Percentiles rank a stretch among this genome's conserved stretches.
Conservation (phyloP, 2,888 invertebrate genomes). For the Eristalis intricaria region DNA sequence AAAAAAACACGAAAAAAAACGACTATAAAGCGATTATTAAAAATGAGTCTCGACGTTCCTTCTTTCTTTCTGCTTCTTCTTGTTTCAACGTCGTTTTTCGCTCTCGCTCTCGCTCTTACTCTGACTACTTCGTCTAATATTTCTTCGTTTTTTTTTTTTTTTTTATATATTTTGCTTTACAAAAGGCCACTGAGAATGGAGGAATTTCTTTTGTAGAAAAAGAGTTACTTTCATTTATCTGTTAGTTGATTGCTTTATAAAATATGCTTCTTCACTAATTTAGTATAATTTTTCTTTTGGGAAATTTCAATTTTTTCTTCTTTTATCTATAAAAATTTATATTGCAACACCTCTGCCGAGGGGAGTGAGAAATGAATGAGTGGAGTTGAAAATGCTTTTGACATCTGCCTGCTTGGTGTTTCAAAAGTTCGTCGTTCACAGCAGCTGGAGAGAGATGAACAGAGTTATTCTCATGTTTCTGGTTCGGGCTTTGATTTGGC, state of each 20-base stretch:
- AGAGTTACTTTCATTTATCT: conserved; percentile 25
- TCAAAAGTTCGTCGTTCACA: background rate
- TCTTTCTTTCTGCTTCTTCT: conserved; percentile 43
- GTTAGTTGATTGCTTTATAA: conserved; percentile 7
- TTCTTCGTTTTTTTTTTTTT: conserved; percentile 37
- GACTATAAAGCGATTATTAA: conserved; percentile 6
- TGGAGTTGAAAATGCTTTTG: conserved; percentile 65
- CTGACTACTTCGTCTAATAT: conserved; percentile 51
- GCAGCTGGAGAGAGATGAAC: conserved; percentile 21
- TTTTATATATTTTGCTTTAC: conserved; percentile 61
- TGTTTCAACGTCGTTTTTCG: conserved; percentile 29
- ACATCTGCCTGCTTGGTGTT: conserved; percentile 62
- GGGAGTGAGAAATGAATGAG: conserved; percentile 67
- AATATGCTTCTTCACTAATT: conserved; percentile 41
- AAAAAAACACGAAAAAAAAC: conserved; percentile 25
- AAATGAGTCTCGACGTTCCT: conserved; percentile 49
- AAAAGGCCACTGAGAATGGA: conserved; percentile 70
- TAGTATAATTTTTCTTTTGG: conserved; percentile 33
- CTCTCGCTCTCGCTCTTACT: conserved; percentile 34
- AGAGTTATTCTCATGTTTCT: background rate
- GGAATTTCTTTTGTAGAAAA: conserved; percentile 61
- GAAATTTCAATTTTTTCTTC: conserved; percentile 40
- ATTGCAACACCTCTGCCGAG: conserved; percentile 63
- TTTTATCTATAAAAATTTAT: conserved; percentile 65
- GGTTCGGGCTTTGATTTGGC: background rate